Percentiles rank a stretch among this genome's conserved stretches.
Conservation (phyloP, 2,113 vertebrate species). For the Nothoprocta pentlandii region DNA sequence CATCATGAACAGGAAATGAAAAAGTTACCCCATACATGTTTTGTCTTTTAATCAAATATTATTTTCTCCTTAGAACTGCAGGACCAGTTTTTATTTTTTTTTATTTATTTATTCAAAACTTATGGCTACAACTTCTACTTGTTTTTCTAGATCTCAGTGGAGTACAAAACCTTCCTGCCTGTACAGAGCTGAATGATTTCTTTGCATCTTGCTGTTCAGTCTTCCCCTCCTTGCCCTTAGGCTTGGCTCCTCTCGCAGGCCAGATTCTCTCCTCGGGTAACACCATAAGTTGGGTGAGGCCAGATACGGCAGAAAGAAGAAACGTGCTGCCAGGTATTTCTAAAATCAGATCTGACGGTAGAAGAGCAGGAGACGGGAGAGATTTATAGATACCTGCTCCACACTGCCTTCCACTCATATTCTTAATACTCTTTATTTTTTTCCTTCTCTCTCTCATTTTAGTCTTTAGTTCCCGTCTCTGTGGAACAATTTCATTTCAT, state of each 20-base stretch:
- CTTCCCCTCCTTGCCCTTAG: not conserved
- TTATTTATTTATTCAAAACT: constrained; percentile 70
- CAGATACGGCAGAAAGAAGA: not conserved
- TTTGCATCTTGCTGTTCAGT: not conserved
- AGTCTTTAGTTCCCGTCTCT: not conserved
- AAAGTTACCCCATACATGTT: constrained; percentile 73
- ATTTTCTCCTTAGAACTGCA: constrained; percentile 66
- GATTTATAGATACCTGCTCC: rapidly evolving
- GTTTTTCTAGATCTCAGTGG: constrained; percentile 68
- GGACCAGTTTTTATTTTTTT: not conserved
- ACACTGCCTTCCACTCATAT: not conserved
- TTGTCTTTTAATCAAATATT: constrained; percentile 78
- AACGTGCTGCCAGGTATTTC: not conserved
- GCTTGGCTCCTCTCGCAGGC: not conserved
- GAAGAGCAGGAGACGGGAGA: not conserved
- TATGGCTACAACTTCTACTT: constrained; percentile 74
- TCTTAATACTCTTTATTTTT: not conserved
- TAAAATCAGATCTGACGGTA: not conserved
- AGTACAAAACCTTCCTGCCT: constrained; percentile 33
- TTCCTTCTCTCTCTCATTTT: not conserved
- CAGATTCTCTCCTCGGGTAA: not conserved
- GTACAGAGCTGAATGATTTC: constrained; percentile 56
- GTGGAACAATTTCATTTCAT: not conserved
- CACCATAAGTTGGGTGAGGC: not conserved
- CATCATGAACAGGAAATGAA: constrained; percentile 82